phyloP scores from a whole-genome alignment of 2,113 vertebrate genomes.

The Motacilla tschutschensis region DNA sequence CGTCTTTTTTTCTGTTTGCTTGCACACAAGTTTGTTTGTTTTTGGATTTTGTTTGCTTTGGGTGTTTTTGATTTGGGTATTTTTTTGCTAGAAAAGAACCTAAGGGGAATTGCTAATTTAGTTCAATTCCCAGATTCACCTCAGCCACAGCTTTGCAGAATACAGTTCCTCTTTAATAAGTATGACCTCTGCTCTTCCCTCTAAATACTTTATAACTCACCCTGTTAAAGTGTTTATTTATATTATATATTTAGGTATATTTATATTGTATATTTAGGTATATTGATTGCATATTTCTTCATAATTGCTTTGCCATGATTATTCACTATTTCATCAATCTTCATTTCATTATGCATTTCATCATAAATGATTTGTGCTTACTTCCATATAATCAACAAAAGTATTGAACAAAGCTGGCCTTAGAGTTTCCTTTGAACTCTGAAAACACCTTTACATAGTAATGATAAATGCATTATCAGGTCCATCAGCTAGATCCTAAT shows the following conservation, averaged over 20 bases:
- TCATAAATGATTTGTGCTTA: neutral
- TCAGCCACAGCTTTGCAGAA: neutral
- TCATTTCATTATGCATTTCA: neutral
- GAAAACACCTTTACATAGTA: neutral
- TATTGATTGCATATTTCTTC: neutral
- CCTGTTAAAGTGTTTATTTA: neutral
- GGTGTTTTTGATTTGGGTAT: neutral
- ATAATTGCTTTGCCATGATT: neutral
- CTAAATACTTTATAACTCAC: neutral
- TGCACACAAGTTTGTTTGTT: neutral
- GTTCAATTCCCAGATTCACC: neutral
- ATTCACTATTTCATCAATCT: neutral
- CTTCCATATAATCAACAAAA: neutral
- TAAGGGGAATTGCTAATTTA: neutral
- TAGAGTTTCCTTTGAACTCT: neutral
- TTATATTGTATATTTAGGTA: neutral
- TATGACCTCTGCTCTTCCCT: neutral
- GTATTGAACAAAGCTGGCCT: neutral
- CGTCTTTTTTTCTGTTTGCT: neutral
- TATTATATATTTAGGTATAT: neutral
- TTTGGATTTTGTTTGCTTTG: neutral
- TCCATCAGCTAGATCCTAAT: neutral
- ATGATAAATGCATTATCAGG: neutral
- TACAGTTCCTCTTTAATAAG: neutral
- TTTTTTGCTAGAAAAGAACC: neutral